Percentiles rank a stretch among this genome's conserved stretches.
These are phyloP conservation scores for Lordiphosa clarofinis DNA, from an alignment of 1,140 invertebrate genomes.

Conservation along the genomic window DNA sequence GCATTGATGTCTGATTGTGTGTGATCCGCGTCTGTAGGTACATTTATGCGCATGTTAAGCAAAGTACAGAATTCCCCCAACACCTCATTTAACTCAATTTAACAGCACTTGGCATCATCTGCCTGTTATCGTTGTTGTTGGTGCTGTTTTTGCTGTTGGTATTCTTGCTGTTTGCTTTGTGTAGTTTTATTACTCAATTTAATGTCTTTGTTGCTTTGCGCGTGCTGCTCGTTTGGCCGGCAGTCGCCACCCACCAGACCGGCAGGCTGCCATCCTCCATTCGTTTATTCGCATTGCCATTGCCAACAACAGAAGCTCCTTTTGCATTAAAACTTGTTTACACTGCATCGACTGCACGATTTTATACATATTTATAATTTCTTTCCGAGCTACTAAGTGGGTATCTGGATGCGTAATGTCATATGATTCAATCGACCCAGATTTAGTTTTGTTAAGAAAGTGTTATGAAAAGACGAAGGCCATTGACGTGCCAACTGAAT, in stretches of 20 bases:
- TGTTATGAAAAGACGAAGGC: background rate
- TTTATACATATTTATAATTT: slow-evolving; percentile 8
- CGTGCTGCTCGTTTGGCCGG: slow-evolving; percentile 52
- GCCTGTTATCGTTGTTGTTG: slow-evolving; percentile 41
- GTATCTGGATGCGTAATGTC: slow-evolving; percentile 17
- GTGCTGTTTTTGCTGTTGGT: slow-evolving; percentile 18
- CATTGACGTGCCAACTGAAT: slow-evolving; percentile 19
- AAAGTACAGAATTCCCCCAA: slow-evolving; percentile 43
- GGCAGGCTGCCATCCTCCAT: slow-evolving; percentile 21
- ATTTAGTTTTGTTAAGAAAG: slow-evolving; percentile 9
- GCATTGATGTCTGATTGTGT: slow-evolving; percentile 41
- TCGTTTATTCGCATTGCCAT: slow-evolving; percentile 1
- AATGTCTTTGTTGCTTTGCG: slow-evolving; percentile 63
- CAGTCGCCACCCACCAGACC: slow-evolving; percentile 43
- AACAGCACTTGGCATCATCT: slow-evolving; percentile 59
- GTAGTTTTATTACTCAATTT: slow-evolving; percentile 72
- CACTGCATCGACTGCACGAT: background rate
- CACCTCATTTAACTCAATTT: slow-evolving; percentile 67
- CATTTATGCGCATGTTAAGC: slow-evolving; percentile 60
- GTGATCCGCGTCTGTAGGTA: slow-evolving; percentile 26
- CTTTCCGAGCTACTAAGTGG: slow-evolving; percentile 3
- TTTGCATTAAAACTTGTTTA: too few relatives aligned
- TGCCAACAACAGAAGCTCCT: too few relatives aligned
- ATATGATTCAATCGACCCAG: slow-evolving; percentile 21
- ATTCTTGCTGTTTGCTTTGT: slow-evolving; percentile 28